Conservation (phyloP, 2,797 vertebrate species). For the Xiphorhynchus erythropygius region DNA sequence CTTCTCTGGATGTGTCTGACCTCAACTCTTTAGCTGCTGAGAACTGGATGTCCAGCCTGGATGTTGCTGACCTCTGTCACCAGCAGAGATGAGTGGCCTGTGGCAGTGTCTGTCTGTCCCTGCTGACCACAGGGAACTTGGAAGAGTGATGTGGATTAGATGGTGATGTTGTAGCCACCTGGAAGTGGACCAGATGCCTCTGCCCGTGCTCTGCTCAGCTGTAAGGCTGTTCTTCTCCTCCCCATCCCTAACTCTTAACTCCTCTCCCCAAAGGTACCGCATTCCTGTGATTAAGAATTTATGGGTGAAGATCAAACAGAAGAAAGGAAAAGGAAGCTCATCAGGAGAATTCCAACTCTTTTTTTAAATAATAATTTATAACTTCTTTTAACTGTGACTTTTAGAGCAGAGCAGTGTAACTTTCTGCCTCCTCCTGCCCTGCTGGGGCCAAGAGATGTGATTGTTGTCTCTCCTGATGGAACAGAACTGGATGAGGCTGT, state of each 20-base stretch:
- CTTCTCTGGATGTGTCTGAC: constrained; percentile 38
- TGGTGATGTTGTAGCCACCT: constrained; percentile 15
- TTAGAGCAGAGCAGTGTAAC: constrained; percentile 44
- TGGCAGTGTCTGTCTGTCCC: constrained; percentile 13
- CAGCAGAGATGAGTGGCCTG: constrained; percentile 28
- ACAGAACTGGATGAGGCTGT: neutral
- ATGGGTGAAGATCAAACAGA: constrained; percentile 47
- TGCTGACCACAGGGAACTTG: constrained; percentile 18
- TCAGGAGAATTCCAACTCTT: constrained; percentile 18
- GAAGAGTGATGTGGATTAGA: neutral
- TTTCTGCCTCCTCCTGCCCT: constrained; percentile 13
- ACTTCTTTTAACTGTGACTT: constrained; percentile 62
- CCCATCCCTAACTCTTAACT: constrained; percentile 46
- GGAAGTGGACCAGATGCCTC: constrained; percentile 21
- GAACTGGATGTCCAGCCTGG: constrained; percentile 22
- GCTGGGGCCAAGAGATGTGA: neutral
- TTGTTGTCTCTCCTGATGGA: neutral
- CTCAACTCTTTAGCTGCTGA: constrained; percentile 51
- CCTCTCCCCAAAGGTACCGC: constrained; percentile 56
- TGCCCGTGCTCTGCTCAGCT: constrained; percentile 19
- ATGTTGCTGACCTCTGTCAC: constrained; percentile 19
- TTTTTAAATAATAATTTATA: constrained; percentile 58
- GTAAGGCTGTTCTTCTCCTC: neutral
- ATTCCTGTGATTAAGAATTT: constrained; percentile 51
- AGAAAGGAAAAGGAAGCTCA: constrained; percentile 44